A percentile compares a stretch with the other conserved stretches of the same genome.
Evolutionary conservation across 1,140 invertebrate genomes (phyloP).

Genomic region (Diorhabda elongata): DNA sequence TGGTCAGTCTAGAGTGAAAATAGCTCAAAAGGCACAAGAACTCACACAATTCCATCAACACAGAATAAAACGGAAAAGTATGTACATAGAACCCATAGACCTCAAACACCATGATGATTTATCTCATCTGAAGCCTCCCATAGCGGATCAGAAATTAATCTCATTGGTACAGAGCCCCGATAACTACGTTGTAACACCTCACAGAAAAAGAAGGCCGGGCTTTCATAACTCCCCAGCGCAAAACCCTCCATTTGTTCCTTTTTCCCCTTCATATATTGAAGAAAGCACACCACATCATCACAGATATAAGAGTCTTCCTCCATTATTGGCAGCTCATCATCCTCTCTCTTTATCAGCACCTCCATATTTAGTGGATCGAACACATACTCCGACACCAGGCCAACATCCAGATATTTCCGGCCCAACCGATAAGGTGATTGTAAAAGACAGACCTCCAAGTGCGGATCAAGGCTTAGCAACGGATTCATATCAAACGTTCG

Average conservation of each 20-base stretch:
- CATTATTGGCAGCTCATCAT: conserved; percentile 55
- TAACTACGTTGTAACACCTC: conserved; percentile 78
- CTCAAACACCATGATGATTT: conserved; percentile 57
- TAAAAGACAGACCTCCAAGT: conserved; percentile 65
- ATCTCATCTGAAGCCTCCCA: conserved; percentile 55
- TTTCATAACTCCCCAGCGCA: conserved; percentile 81
- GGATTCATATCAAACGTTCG: conserved; percentile 44
- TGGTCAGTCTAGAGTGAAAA: conserved; percentile 50
- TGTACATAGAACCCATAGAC: conserved; percentile 59
- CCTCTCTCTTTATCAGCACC: conserved; percentile 65
- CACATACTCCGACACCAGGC: conserved; percentile 52
- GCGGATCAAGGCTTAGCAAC: conserved; percentile 56
- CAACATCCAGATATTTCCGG: conserved; percentile 48
- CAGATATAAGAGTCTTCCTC: conserved; percentile 45
- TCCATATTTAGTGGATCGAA: conserved; percentile 61
- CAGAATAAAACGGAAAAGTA: conserved; percentile 61
- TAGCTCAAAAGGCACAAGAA: conserved; percentile 53
- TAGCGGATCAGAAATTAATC: conserved; percentile 56
- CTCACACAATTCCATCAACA: conserved; percentile 45
- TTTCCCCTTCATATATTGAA: conserved; percentile 65
- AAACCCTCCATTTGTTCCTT: conserved; percentile 79
- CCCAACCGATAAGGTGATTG: conserved; percentile 54
- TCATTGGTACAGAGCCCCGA: conserved; percentile 63
- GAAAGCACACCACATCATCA: conserved; percentile 51
- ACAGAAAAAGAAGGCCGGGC: conserved; percentile 74